Base-by-base conservation (phyloP, 2,797 vertebrate genomes). In the Pseudotriccus pelzelni region DNA sequence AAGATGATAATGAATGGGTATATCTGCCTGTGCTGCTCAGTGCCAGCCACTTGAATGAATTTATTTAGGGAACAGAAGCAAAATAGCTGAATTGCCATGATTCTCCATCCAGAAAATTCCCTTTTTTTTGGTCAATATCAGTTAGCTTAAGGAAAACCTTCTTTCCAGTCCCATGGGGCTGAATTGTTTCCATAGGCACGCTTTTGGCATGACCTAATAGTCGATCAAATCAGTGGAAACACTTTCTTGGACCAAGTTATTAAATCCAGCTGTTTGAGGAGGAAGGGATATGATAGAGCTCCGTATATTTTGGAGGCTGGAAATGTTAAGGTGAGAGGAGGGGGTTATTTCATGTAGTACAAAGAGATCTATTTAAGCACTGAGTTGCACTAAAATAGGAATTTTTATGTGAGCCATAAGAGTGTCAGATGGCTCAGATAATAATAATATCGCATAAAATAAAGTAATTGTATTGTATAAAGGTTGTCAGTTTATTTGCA, bases 401-500 rank as follows among this genome's bases (percentile, higher is more conserved):
- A 44, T 84, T 95, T 91, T 96, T 88, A 63, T 91, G 49, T 82
- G 89, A 96, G 91, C 92, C 59, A 73, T 93, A 88, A 91, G 91
- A 92, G 44, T 90, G 91, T 97, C 94, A 96, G 91, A 96, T 92
- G 83, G 87, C 91, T 96, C 91, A 95, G 94, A 91, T 97, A 97
- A 95, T 93, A 95, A 93, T 94, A 94, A 95, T 94, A 96, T 95
- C 93, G 88, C 77, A 81, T 94, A 79, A 94, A 96, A 94, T 90
- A 93, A 88, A 96, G 82, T 83, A 84, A 93, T 95, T 88, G 68
- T 89, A 72, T 83, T 93, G 76, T 78, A 81, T 76, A 92, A 92
- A 93, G 69, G 47, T 92, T 96, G 92, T 96, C 93, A 94, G 82
- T 96, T 94, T 92, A 94, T 93, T 93, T 96, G 90, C 82, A 91